Conservation (phyloP, 2,888 invertebrate genomes). For the Volucella zonaria region DNA sequence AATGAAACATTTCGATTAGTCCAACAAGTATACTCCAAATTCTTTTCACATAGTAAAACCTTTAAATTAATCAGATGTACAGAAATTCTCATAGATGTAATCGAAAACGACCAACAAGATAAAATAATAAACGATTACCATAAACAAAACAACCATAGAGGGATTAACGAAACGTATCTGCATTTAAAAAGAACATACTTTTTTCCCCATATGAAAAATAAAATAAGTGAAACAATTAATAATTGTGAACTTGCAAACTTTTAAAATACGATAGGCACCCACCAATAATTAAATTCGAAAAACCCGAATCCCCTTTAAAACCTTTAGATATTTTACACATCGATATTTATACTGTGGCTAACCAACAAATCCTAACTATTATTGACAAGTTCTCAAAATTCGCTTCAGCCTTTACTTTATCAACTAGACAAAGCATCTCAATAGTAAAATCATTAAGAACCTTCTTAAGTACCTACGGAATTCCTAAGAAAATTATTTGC, state of each 20-base stretch:
- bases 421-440: background rate
- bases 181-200: slow-evolving; percentile 12
- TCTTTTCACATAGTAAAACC: slow-evolving; percentile 28
- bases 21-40: background rate
- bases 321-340: slow-evolving; percentile 1
- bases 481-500: background rate
- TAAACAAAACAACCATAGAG: slow-evolving; percentile 59
- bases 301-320: background rate
- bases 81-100: background rate
- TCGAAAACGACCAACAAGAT: slow-evolving; percentile 53
- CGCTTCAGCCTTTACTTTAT: slow-evolving; percentile 3
- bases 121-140: slow-evolving; percentile 54
- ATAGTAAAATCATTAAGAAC: background rate
- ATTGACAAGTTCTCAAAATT: slow-evolving; percentile 17
- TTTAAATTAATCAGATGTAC: background rate
- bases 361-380: no score
- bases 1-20: slow-evolving; percentile 30
- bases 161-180: slow-evolving; percentile 49
- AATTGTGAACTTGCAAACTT: background rate
- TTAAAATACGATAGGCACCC: slow-evolving; percentile 3
- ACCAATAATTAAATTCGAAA: background rate
- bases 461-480: slow-evolving; percentile 1
- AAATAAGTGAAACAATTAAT: slow-evolving; percentile 2
- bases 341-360: background rate
- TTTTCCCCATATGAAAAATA: background rate